A percentile compares a stretch with the other conserved stretches of the same genome.
Conservation (phyloP, 2,113 vertebrate genomes). For the Syrrhaptes paradoxus region DNA sequence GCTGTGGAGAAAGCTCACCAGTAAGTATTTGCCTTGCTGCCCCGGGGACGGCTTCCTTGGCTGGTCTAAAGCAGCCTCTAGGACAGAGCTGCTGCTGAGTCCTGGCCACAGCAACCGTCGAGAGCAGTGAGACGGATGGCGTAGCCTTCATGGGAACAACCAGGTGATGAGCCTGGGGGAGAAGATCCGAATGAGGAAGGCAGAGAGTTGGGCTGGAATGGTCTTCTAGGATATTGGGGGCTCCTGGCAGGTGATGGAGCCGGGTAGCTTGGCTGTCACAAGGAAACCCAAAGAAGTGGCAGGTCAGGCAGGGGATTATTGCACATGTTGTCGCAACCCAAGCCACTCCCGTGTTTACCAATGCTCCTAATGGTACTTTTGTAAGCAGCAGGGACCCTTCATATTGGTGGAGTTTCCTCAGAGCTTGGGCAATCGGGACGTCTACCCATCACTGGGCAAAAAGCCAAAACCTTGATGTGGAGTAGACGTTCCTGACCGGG, state of each 20-base stretch:
- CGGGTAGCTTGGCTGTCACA: background rate
- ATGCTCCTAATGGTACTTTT: background rate
- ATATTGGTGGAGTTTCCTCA: background rate
- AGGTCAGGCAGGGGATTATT: background rate
- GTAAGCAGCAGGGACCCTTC: background rate
- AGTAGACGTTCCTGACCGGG: background rate
- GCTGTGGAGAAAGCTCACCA: constrained; percentile 87
- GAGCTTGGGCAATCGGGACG: background rate
- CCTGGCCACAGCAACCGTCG: rapidly evolving
- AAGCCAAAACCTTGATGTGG: background rate
- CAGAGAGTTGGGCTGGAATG: background rate
- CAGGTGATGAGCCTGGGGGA: background rate
- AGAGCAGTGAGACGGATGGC: background rate
- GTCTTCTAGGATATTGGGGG: background rate
- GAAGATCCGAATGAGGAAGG: background rate
- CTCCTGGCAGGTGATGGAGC: background rate
- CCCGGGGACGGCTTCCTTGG: background rate
- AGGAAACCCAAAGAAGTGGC: background rate
- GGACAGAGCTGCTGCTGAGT: rapidly evolving
- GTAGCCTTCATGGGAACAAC: background rate
- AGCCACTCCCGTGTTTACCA: background rate
- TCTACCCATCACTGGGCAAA: rapidly evolving
- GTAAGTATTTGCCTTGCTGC: constrained; percentile 65
- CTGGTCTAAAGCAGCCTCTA: background rate
- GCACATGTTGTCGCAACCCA: background rate